Conservation (phyloP, 1,140 invertebrate genomes). For the Microplitis demolitor region DNA sequence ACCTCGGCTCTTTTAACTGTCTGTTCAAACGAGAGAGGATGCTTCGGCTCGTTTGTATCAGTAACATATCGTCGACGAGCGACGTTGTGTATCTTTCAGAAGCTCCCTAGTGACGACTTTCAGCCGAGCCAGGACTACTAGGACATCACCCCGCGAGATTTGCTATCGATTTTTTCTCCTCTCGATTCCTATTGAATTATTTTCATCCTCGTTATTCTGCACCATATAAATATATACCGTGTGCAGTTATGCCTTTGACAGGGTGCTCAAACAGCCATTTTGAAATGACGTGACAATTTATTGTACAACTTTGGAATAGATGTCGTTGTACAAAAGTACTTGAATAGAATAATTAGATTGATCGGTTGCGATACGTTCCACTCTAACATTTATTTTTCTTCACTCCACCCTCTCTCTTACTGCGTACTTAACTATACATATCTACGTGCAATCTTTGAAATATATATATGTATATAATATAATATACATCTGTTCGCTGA, state of each 20-base stretch:
- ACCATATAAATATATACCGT: not conserved
- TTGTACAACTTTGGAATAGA: not conserved
- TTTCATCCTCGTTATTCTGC: not conserved
- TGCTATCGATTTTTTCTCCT: slow-evolving; percentile 15
- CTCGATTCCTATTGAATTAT: not conserved
- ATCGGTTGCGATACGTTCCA: slow-evolving; percentile 14
- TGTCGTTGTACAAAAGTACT: not conserved
- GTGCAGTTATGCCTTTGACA: not conserved
- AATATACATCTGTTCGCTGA: not conserved
- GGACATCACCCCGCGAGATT: slow-evolving; percentile 3
- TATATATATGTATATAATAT: too few relatives aligned
- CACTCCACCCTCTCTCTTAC: not conserved
- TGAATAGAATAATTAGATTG: slow-evolving; percentile 30
- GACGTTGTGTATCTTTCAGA: slow-evolving; percentile 10
- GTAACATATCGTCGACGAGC: slow-evolving; percentile 10
- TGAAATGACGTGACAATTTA: not conserved
- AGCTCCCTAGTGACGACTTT: slow-evolving; percentile 21
- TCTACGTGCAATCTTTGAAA: too few relatives aligned
- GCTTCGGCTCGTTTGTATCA: slow-evolving; percentile 5
- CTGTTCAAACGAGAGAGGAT: too few relatives aligned
- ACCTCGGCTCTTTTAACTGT: too few relatives aligned
- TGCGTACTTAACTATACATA: not conserved
- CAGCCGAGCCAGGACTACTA: not conserved
- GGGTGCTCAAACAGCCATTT: not conserved
- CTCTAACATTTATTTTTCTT: not conserved